Conservation (phyloP, 2,797 vertebrate species). For the Peromyscus attwateri region DNA sequence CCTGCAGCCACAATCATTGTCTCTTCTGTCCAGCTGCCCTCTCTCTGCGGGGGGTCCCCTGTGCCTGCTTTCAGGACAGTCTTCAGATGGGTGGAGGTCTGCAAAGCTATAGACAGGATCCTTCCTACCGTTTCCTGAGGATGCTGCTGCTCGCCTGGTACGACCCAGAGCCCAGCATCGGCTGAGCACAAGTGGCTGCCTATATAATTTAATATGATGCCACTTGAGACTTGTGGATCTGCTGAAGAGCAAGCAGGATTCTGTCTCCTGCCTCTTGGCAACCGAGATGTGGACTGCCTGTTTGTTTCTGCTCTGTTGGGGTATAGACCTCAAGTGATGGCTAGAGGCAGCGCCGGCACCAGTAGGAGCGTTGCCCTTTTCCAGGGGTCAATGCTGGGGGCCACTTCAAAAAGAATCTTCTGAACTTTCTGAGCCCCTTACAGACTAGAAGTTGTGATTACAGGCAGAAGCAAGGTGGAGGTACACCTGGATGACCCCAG, state of each 20-base stretch:
- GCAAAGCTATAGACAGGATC: slow-evolving; percentile 73
- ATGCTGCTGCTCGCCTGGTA: slow-evolving; percentile 85
- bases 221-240: slow-evolving; percentile 89
- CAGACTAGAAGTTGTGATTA: neutral
- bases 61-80: slow-evolving; percentile 71
- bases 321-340: neutral
- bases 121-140: slow-evolving; percentile 78
- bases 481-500: neutral
- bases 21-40: slow-evolving; percentile 77
- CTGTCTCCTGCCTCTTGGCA: slow-evolving; percentile 86
- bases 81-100: slow-evolving; percentile 66
- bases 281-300: slow-evolving; percentile 77
- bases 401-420: neutral
- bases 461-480: slow-evolving; percentile 13
- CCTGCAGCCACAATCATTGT: slow-evolving; percentile 88
- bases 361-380: neutral
- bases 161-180: slow-evolving; percentile 84
- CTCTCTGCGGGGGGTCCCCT: slow-evolving; percentile 60
- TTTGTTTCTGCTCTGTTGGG: neutral
- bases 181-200: slow-evolving; percentile 88
- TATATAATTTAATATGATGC: slow-evolving; percentile 94
- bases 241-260: slow-evolving; percentile 91
- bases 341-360: neutral
- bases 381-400: neutral
- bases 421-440: slow-evolving; percentile 9